A percentile compares a stretch with the other conserved stretches of the same genome.
These are phyloP conservation scores for Acanthopleura granulata DNA, from an alignment of 2,888 invertebrate species.

Conservation along the genomic window DNA sequence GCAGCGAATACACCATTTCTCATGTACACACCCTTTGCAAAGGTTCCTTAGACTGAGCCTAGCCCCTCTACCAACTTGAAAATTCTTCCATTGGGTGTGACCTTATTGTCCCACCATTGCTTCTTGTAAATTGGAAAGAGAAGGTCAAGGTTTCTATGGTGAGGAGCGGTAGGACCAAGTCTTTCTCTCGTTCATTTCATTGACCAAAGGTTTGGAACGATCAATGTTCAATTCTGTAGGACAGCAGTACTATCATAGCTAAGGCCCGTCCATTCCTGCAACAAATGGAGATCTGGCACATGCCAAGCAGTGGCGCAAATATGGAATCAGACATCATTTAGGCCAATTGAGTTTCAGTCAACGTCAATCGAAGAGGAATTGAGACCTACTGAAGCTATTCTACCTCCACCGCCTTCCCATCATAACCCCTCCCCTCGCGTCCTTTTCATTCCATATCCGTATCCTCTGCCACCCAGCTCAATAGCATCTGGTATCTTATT, in stretches of 20 bases:
- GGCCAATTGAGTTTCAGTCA: not conserved
- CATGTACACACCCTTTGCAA: not conserved
- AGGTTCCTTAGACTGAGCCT: not conserved
- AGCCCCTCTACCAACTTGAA: not conserved
- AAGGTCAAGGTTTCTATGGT: conserved; percentile 1
- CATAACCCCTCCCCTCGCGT: too few species aligned
- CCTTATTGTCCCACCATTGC: not conserved
- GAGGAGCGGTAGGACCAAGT: too few species aligned
- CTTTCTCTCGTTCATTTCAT: too few species aligned
- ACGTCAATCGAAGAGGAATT: not conserved
- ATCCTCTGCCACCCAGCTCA: too few species aligned
- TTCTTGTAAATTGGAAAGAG: not conserved
- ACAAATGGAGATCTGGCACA: not conserved
- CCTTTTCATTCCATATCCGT: too few species aligned
- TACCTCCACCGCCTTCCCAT: too few species aligned
- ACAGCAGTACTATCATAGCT: not conserved
- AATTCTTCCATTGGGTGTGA: not conserved
- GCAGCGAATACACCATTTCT: not conserved
- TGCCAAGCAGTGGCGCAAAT: not conserved
- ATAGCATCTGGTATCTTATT: too few species aligned
- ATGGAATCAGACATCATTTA: not conserved
- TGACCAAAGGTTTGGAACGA: too few species aligned
- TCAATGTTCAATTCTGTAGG: too few species aligned
- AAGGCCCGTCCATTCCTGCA: not conserved
- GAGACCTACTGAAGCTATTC: not conserved